Conservation (phyloP, 2,113 vertebrate genomes). For the Corydoras sp. region DNA sequence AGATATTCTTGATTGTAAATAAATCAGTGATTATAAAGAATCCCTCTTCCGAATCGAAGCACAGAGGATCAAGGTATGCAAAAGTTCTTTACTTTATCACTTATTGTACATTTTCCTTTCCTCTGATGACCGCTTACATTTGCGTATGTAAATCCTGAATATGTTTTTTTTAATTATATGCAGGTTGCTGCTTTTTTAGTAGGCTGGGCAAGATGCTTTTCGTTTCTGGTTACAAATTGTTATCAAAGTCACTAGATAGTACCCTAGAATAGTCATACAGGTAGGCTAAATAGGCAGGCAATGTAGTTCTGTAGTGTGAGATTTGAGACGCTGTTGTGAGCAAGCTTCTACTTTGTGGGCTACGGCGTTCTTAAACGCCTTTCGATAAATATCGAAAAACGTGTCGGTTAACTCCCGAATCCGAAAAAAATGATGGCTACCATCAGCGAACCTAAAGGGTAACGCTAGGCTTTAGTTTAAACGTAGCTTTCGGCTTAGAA, state of each 20-base stretch:
- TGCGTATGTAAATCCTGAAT: not conserved
- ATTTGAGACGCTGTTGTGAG: not conserved
- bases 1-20: slow-evolving; percentile 35
- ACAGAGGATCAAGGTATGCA: slow-evolving; percentile 68
- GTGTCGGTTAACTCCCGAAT: too few relatives aligned
- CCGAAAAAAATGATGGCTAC: too few relatives aligned
- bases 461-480: too few relatives aligned
- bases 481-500: not conserved
- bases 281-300: not conserved
- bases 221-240: not conserved
- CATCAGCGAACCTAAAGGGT: too few relatives aligned
- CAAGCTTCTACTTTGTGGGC: not conserved
- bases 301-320: not conserved
- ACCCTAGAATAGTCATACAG: not conserved
- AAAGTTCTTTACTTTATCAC: slow-evolving; percentile 28
- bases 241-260: not conserved
- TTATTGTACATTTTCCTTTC: not conserved
- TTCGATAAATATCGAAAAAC: too few relatives aligned
- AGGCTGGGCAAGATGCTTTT: not conserved
- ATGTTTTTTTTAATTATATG: not conserved
- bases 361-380: not conserved
- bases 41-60: slow-evolving; percentile 37
- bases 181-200: not conserved
- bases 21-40: slow-evolving; percentile 43
- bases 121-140: not conserved